A percentile compares a stretch with the other conserved stretches of the same genome.
phyloP scores from a whole-genome alignment of 2,113 vertebrate genomes.

The Penelope pileata region DNA sequence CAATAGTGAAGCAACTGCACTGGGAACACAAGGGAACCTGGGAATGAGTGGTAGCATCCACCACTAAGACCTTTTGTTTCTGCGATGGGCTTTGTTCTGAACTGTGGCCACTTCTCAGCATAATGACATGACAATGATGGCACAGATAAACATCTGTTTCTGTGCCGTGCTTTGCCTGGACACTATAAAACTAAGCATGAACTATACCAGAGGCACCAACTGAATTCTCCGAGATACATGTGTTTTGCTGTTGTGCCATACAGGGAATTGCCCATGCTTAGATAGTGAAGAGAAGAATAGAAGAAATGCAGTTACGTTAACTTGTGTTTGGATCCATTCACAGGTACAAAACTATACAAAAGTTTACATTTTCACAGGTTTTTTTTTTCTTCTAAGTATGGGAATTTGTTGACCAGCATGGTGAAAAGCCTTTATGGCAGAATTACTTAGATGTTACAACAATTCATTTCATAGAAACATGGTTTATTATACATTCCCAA shows the following conservation, averaged over 20 bases:
- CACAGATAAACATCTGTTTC: not conserved
- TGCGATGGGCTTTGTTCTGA: not conserved
- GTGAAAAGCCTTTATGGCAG: not conserved
- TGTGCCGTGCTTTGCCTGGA: not conserved
- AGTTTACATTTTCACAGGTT: not conserved
- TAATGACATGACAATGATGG: not conserved
- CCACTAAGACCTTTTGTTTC: not conserved
- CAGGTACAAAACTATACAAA: not conserved
- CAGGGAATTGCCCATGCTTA: not conserved
- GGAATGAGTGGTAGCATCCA: rapidly evolving
- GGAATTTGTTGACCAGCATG: not conserved
- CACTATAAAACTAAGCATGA: not conserved
- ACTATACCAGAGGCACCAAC: not conserved
- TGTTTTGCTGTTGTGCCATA: not conserved
- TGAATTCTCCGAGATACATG: not conserved
- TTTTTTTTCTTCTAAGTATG: not conserved
- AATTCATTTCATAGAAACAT: not conserved
- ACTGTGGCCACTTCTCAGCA: not conserved
- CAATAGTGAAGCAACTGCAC: not conserved
- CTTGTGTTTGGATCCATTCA: not conserved
- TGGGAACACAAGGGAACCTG: not conserved
- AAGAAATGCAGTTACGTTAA: not conserved
- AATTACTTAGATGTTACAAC: not conserved
- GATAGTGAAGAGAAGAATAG: not conserved
- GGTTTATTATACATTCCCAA: not conserved